These are phyloP conservation scores for Melanotaenia duboulayi DNA, from an alignment of 2,113 vertebrate species.

Conservation along the genomic window DNA sequence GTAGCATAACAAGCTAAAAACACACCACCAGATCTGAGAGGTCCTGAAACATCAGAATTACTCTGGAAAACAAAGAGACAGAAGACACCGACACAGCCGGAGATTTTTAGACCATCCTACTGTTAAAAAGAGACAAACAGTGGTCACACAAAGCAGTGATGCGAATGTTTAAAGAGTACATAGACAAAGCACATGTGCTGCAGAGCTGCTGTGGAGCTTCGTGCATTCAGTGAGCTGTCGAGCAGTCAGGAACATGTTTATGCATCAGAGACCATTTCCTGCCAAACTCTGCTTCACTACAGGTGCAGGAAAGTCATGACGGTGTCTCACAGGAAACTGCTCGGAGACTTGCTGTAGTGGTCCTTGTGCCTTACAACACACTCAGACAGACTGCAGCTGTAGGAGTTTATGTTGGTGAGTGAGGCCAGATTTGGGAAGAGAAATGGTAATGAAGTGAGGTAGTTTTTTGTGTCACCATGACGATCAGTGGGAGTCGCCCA, in stretches of 20 bases:
- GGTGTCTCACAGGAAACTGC: slow-evolving; percentile 4
- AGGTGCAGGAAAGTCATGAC: background rate
- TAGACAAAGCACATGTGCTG: background rate
- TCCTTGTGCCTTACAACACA: background rate
- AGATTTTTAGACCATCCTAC: too few relatives aligned
- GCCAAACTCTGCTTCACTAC: background rate
- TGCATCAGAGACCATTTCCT: background rate
- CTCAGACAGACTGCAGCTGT: slow-evolving; percentile 9
- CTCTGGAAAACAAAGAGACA: too few relatives aligned
- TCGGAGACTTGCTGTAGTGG: slow-evolving; percentile 4
- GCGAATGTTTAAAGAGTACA: background rate
- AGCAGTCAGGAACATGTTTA: background rate
- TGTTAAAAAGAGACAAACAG: too few relatives aligned
- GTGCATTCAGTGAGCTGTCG: background rate
- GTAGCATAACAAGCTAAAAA: too few relatives aligned
- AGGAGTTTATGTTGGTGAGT: background rate
- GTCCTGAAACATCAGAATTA: too few relatives aligned
- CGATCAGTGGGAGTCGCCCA: background rate
- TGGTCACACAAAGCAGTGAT: too few relatives aligned
- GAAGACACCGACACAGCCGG: too few relatives aligned
- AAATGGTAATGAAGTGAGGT: too few relatives aligned
- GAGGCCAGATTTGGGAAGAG: background rate
- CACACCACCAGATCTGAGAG: too few relatives aligned
- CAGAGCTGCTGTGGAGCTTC: background rate
- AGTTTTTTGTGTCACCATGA: background rate